Evolutionary conservation across 2,888 invertebrate genomes (phyloP).

Genomic region (Macrosiphum euphorbiae): DNA sequence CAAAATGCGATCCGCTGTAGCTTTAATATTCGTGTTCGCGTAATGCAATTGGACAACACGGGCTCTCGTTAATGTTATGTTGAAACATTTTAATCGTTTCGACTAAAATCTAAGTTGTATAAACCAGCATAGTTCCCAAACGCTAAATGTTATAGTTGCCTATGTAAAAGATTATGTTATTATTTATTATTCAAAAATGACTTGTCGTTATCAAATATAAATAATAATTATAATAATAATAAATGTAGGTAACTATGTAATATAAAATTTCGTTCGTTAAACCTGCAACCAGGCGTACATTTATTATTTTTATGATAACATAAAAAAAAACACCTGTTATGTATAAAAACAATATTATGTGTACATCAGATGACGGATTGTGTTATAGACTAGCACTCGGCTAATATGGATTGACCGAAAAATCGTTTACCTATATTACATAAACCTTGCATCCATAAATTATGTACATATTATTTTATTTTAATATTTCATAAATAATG

Average conservation of each 20-base stretch:
- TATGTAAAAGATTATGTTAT: not conserved
- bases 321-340: not conserved
- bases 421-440: not conserved
- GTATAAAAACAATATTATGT: not conserved
- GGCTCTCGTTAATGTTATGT: not conserved
- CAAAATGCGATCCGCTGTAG: not conserved
- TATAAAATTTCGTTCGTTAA: not conserved
- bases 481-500: too few relatives aligned
- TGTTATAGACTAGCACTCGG: not conserved
- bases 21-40: not conserved
- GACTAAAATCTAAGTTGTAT: not conserved
- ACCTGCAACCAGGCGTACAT: not conserved
- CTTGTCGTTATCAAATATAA: not conserved
- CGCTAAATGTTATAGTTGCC: not conserved
- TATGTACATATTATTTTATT: not conserved
- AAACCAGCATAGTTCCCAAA: not conserved
- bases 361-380: not conserved
- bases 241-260: not conserved
- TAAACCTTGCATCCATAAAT: not conserved
- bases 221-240: not conserved
- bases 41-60: not conserved
- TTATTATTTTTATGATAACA: constrained; percentile 7
- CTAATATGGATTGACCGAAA: not conserved
- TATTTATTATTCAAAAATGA: not conserved
- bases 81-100: not conserved